A percentile compares a stretch with the other conserved stretches of the same genome.
These are phyloP conservation scores for Halcyon leucocephala DNA, from an alignment of 2,797 vertebrate genomes.

Conservation along the genomic window DNA sequence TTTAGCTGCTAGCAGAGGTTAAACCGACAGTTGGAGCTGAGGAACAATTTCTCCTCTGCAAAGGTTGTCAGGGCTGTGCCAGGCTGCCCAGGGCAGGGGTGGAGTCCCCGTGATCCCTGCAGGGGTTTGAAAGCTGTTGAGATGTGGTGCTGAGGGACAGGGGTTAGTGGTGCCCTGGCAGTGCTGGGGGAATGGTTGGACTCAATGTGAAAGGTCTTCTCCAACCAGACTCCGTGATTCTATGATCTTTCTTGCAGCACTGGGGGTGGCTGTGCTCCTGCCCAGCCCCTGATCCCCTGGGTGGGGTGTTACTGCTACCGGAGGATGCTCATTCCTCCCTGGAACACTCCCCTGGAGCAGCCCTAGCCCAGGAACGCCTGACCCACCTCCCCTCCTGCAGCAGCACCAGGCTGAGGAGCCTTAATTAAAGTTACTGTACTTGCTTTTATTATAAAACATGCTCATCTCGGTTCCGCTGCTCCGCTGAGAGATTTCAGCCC, in stretches of 20 bases:
- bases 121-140: background rate
- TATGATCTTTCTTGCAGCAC: too few species aligned
- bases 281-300: background rate
- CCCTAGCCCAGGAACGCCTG: background rate
- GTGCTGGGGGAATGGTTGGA: background rate
- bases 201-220: background rate
- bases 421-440: conserved; percentile 27
- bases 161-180: background rate
- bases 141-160: background rate
- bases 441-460: conserved; percentile 36
- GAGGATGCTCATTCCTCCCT: accelerated
- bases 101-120: background rate
- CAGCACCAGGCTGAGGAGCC: background rate
- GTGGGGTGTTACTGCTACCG: background rate
- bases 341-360: too few species aligned
- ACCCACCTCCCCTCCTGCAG: background rate
- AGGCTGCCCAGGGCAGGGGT: background rate
- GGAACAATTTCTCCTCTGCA: too few species aligned
- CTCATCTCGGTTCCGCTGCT: background rate
- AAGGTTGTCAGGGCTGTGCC: background rate
- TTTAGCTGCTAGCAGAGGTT: too few species aligned
- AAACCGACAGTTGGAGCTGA: too few species aligned
- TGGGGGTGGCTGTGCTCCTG: background rate
- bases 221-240: background rate
- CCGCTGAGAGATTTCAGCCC: background rate